Conservation (phyloP, 2,797 vertebrate species). For the Bradypodion pumilum region DNA sequence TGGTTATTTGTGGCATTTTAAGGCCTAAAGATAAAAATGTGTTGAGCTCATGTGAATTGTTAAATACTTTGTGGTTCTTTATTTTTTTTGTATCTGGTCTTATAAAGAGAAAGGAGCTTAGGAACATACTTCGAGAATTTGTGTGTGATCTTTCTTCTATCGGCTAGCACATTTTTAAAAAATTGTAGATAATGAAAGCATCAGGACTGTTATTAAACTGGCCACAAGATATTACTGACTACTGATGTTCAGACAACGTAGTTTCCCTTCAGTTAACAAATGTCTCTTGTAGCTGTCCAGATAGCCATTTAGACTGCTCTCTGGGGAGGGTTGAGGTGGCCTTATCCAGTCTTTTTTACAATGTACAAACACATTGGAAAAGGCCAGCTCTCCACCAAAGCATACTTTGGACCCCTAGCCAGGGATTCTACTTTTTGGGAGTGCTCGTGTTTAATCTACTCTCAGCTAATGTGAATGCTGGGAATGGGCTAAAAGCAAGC, state of each 20-base stretch:
- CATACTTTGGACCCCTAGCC: too few relatives aligned
- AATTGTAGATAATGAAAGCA: not conserved
- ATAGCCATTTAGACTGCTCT: too few relatives aligned
- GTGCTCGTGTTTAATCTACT: too few relatives aligned
- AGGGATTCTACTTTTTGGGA: too few relatives aligned
- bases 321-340: too few relatives aligned
- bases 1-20: slow-evolving; percentile 16
- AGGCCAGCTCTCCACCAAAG: too few relatives aligned
- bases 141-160: not conserved
- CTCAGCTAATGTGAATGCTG: too few relatives aligned
- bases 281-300: too few relatives aligned
- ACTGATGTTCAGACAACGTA: slow-evolving; percentile 43
- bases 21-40: not conserved
- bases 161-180: slow-evolving; percentile 7
- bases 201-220: slow-evolving; percentile 30
- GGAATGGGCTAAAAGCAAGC: too few relatives aligned
- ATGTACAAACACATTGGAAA: too few relatives aligned
- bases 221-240: slow-evolving; percentile 59
- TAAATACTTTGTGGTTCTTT: slow-evolving; percentile 14
- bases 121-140: not conserved
- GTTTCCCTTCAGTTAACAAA: not conserved
- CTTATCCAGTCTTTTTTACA: too few relatives aligned
- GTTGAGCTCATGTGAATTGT: not conserved
- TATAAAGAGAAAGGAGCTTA: slow-evolving; percentile 3
- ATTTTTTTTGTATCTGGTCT: not conserved